phyloP scores from a whole-genome alignment of 1,140 invertebrate genomes.

The Ips typographus region DNA sequence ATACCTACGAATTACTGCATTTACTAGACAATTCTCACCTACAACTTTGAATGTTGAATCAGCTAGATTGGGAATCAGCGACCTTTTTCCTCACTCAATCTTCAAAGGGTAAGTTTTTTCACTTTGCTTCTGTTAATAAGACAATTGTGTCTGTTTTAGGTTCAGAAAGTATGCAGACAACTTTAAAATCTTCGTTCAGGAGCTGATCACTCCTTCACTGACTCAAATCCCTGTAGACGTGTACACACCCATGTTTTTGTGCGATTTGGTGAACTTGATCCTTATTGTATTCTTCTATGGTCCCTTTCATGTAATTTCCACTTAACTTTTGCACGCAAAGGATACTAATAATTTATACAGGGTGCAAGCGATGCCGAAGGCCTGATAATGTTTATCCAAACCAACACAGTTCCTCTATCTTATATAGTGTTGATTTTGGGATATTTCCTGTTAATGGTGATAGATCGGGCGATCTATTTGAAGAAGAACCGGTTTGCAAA shows the following conservation, averaged over 20 bases:
- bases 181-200: slow-evolving; percentile 15
- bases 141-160: neutral
- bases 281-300: slow-evolving; percentile 22
- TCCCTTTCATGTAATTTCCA: slow-evolving; percentile 13
- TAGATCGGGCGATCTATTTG: slow-evolving; percentile 19
- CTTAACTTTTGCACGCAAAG: neutral
- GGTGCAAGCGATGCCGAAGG: neutral
- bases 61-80: slow-evolving; percentile 1
- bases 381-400: slow-evolving; percentile 9
- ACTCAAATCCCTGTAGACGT: slow-evolving; percentile 30
- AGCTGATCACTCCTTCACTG: slow-evolving; percentile 15
- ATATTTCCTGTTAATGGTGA: slow-evolving; percentile 13
- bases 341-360: neutral
- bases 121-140: neutral
- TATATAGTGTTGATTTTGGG: slow-evolving; percentile 10
- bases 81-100: slow-evolving; percentile 23
- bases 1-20: no score
- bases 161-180: slow-evolving; percentile 17
- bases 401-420: slow-evolving; percentile 15
- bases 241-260: slow-evolving; percentile 32
- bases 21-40: no score
- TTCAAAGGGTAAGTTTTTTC: slow-evolving; percentile 9
- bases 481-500: slow-evolving; percentile 23
- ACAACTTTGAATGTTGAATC: no score
- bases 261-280: slow-evolving; percentile 24